Conservation (phyloP, 2,797 vertebrate genomes). For the Eleutherodactylus coqui region DNA sequence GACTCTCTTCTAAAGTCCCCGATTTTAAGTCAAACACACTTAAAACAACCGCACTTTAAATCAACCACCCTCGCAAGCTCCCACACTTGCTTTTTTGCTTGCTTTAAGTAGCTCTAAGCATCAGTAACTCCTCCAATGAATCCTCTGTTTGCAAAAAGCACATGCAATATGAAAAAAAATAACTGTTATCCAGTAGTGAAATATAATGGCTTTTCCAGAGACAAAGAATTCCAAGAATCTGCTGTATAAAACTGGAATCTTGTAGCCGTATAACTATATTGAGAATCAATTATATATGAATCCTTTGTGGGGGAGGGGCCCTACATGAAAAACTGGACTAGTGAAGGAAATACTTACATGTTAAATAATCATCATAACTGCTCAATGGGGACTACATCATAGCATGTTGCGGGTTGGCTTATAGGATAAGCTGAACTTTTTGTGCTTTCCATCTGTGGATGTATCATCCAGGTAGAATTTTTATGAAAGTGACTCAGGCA, state of each 20-base stretch:
- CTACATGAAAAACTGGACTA: background rate
- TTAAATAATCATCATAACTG: slow-evolving; percentile 2
- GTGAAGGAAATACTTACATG: slow-evolving; percentile 19
- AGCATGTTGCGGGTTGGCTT: background rate
- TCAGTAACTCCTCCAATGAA: no score
- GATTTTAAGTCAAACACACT: no score
- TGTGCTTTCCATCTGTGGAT: background rate
- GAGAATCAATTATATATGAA: background rate
- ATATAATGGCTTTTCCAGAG: background rate
- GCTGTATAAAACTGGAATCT: slow-evolving; percentile 11
- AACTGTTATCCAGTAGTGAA: background rate
- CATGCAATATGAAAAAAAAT: background rate
- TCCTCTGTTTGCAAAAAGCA: background rate
- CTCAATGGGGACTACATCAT: background rate
- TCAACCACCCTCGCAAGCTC: no score
- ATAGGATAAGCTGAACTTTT: background rate
- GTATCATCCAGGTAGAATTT: background rate
- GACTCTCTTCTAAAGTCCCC: no score
- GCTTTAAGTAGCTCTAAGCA: no score
- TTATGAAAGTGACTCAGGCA: background rate
- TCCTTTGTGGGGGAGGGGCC: background rate
- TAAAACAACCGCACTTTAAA: no score
- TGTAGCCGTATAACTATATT: background rate
- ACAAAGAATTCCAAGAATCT: slow-evolving; percentile 2
- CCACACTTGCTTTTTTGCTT: no score